Evolutionary conservation across 1,140 invertebrate species (phyloP), one percentile per base, ranked within the genome.

Genomic region (Yoshiicerus persimilis): DNA sequence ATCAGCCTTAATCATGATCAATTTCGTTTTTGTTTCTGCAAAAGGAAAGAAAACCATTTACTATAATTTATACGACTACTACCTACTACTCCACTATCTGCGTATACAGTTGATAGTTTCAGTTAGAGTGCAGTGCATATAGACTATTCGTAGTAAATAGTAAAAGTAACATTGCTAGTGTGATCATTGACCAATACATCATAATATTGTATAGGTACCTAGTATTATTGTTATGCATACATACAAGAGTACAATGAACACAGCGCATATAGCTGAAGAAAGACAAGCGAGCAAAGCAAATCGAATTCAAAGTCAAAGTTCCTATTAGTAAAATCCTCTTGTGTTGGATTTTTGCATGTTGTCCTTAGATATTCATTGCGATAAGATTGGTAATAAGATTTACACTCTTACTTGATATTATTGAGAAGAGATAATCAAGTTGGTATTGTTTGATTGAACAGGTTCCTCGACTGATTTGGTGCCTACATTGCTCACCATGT

Each of bases 401-500:
- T 62, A 86, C 27, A 32, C 56, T 77, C 86, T 86, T 62, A 34
- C n/a, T 25, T 86, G 27, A 70, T 9, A 85, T 56, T 85, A 27
- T 13, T 39, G 8, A n/a, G 41, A 34, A 64, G 13, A 47, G 80
- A 84, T 84, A 87, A 87, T 87, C 64, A 87, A 87, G 87, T 84
- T 87, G 9, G 41, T 84, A 87, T 87, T 87, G 87, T 87, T 90
- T 91, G 87, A 91, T 94, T 92, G 94, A 91, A 91, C 93, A 92
- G 94, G 93, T 88, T 94, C 94, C 86, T 94, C 95, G 16, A 92
- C 93, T 87, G 95, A 96, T 91, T 93, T 95, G 92, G 94, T 95
- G 86, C 94, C 95, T 27, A 94, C 94, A 83, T 91, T 95, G 64
- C 92, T 96, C 91, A 93, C 93, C 64, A 95, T 96, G 93, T 95